Evolutionary conservation across 2,797 vertebrate genomes (phyloP).

Genomic region (Chanos chanos): DNA sequence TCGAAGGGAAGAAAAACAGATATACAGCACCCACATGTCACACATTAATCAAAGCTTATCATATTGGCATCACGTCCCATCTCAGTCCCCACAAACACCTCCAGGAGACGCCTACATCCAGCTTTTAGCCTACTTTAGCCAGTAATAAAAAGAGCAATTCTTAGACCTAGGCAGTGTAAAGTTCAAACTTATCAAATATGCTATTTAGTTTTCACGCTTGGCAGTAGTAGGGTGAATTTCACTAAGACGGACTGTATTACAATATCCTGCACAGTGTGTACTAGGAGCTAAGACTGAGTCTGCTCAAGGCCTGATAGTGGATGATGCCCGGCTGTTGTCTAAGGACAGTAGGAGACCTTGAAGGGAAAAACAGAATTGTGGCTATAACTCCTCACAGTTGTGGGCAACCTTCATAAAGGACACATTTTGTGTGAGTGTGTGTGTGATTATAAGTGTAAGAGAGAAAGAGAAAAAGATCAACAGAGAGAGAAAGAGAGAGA

Average conservation of each 20-base stretch:
- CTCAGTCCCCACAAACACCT: too few species aligned
- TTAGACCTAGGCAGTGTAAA: too few species aligned
- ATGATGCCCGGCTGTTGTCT: conserved; percentile 23
- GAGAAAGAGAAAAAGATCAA: background rate
- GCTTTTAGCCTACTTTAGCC: too few species aligned
- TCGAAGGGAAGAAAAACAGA: background rate
- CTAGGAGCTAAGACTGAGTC: conserved; percentile 8
- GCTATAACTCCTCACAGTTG: conserved; percentile 40
- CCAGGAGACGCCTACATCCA: too few species aligned
- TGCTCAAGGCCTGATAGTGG: conserved; percentile 3
- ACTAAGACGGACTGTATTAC: background rate
- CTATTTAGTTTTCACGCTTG: too few species aligned
- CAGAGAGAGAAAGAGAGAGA: background rate
- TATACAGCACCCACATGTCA: too few species aligned
- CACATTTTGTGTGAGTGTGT: conserved; percentile 4
- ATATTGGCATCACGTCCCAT: too few species aligned
- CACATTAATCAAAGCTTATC: too few species aligned
- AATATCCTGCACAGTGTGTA: conserved; percentile 13
- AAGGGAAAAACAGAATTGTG: conserved; percentile 31
- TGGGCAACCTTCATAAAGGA: conserved; percentile 29
- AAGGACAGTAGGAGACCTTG: conserved; percentile 39
- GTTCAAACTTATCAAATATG: too few species aligned
- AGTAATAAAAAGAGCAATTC: too few species aligned
- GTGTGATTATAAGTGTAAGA: conserved; percentile 6
- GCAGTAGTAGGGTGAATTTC: too few species aligned